These are phyloP conservation scores for Corydoras sp. DNA, from an alignment of 2,113 vertebrate genomes.

Conservation along the genomic window DNA sequence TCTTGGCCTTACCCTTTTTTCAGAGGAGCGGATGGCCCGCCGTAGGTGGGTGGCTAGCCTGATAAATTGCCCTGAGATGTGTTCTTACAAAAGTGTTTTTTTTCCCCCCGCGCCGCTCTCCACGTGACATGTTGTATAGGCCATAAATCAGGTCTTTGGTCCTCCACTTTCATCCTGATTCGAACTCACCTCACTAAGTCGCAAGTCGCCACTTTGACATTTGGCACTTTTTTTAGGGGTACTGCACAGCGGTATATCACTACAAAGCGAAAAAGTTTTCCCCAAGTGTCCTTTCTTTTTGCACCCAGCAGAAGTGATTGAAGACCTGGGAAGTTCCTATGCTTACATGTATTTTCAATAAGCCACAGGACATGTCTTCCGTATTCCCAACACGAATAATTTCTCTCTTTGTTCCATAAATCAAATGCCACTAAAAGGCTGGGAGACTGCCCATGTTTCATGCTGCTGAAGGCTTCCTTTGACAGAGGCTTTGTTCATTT, in stretches of 20 bases:
- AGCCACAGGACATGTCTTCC: conserved; percentile 36
- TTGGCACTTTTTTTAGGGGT: conserved; percentile 2
- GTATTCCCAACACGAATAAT: conserved; percentile 46
- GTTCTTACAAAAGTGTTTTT: conserved; percentile 56
- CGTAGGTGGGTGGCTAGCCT: conserved; percentile 33
- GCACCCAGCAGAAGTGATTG: conserved; percentile 39
- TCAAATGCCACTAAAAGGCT: conserved; percentile 47
- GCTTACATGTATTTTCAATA: conserved; percentile 41
- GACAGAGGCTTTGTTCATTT: conserved; percentile 47
- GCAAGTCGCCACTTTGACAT: conserved; percentile 28
- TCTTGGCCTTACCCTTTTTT: conserved; percentile 11
- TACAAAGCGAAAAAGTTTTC: conserved; percentile 12
- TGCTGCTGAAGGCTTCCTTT: conserved; percentile 34
- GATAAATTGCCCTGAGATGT: conserved; percentile 63
- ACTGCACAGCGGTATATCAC: conserved; percentile 45
- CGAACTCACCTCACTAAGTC: conserved; percentile 29
- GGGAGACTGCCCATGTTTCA: conserved; percentile 41
- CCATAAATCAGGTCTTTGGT: conserved; percentile 61
- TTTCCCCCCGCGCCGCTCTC: neutral
- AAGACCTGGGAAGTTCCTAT: conserved; percentile 31
- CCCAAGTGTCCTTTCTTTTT: conserved; percentile 20
- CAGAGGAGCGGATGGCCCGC: conserved; percentile 26
- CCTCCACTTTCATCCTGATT: conserved; percentile 28
- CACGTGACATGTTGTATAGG: conserved; percentile 38
- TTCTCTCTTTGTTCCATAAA: conserved; percentile 56